Percentiles rank a stretch among this genome's conserved stretches.
Conservation (phyloP, 2,888 invertebrate species). For the Alsophila aescularia region DNA sequence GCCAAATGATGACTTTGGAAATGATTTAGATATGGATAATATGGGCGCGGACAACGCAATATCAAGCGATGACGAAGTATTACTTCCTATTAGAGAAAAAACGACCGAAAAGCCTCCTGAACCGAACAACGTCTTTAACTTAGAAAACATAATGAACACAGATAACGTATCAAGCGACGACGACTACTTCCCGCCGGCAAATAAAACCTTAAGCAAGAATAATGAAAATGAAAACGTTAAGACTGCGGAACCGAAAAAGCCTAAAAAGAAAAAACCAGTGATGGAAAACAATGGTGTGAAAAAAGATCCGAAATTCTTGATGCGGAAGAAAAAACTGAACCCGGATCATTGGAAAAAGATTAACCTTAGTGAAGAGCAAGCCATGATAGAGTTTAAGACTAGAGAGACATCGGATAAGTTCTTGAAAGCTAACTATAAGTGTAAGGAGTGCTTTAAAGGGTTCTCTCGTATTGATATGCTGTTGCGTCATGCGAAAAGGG, state of each 20-base stretch:
- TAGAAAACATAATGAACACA: conserved; percentile 25
- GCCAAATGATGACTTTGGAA: conserved; percentile 9
- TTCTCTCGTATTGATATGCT: conserved; percentile 70
- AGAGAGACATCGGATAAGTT: conserved; percentile 56
- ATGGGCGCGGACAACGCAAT: conserved; percentile 8
- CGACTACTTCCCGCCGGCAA: conserved; percentile 21
- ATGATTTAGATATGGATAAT: conserved; percentile 21
- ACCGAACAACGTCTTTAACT: conserved; percentile 15
- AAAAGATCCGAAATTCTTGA: conserved; percentile 25
- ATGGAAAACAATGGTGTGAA: conserved; percentile 17
- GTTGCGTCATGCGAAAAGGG: conserved; percentile 59
- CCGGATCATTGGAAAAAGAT: conserved; percentile 62
- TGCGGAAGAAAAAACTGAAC: conserved; percentile 50
- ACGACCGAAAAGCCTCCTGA: conserved; percentile 11
- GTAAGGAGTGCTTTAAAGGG: conserved; percentile 66
- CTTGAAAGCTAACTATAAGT: conserved; percentile 58
- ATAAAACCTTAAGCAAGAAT: conserved; percentile 14
- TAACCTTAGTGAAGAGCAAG: conserved; percentile 64
- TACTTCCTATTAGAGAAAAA: conserved; percentile 9
- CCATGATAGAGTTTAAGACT: conserved; percentile 60
- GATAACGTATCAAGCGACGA: conserved; percentile 25
- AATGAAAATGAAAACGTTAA: conserved; percentile 20
- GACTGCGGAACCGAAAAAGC: conserved; percentile 10
- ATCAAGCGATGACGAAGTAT: conserved; percentile 20
- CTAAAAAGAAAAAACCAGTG: conserved; percentile 17